These are phyloP conservation scores for Tineola bisselliella DNA, from an alignment of 2,888 invertebrate genomes.

Conservation along the genomic window DNA sequence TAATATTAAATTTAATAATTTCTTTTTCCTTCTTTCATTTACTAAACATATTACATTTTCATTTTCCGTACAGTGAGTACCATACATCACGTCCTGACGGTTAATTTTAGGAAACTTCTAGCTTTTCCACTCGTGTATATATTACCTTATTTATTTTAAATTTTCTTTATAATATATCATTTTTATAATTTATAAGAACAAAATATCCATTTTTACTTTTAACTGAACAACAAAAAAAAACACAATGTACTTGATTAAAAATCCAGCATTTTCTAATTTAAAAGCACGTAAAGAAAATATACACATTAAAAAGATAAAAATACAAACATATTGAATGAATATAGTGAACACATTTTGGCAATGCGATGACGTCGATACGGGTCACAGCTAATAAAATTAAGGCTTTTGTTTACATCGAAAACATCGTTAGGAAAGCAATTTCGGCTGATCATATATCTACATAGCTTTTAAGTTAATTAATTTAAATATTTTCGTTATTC, in stretches of 20 bases:
- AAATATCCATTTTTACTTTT: no score
- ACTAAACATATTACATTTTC: background rate
- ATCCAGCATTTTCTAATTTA: background rate
- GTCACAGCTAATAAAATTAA: conserved; percentile 42
- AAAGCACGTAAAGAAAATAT: background rate
- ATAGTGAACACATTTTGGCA: background rate
- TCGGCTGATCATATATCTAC: conserved; percentile 21
- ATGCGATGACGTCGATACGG: conserved; percentile 25
- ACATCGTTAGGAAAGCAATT: conserved; percentile 42
- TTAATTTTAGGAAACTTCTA: conserved; percentile 30
- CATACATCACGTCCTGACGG: conserved; percentile 57
- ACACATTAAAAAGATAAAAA: background rate
- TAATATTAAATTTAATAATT: background rate
- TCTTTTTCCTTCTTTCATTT: background rate
- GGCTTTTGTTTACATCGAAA: conserved; percentile 38
- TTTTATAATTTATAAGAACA: no score
- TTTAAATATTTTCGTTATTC: conserved; percentile 1
- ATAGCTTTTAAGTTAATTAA: background rate
- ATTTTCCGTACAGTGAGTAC: conserved; percentile 15
- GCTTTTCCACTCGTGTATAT: background rate
- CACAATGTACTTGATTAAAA: no score
- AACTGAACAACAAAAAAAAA: no score
- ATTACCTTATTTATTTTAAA: background rate
- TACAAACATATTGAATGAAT: background rate
- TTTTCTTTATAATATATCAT: background rate